phyloP scores from a whole-genome alignment of 2,888 invertebrate species.

The Synanthedon formicaeformis region DNA sequence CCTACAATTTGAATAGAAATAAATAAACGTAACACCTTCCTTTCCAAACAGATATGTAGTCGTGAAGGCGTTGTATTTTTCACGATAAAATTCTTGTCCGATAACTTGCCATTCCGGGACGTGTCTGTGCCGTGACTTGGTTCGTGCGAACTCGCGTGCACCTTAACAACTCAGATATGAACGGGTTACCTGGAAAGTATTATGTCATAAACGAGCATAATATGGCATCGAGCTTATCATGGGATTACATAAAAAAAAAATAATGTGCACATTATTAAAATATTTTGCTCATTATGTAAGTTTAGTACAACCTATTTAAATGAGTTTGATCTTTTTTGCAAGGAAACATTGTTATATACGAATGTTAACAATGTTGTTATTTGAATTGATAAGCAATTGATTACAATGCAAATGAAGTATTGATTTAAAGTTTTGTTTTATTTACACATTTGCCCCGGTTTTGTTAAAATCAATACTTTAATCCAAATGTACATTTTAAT shows the following conservation, averaged over 20 bases:
- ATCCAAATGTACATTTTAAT: too few relatives aligned
- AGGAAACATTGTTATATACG: too few relatives aligned
- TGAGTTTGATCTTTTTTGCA: too few relatives aligned
- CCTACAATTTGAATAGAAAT: neutral
- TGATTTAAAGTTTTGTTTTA: too few relatives aligned
- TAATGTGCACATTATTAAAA: neutral
- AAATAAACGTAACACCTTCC: neutral
- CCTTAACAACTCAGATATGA: slow-evolving; percentile 22
- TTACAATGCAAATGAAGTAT: too few relatives aligned
- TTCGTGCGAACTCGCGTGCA: slow-evolving; percentile 19
- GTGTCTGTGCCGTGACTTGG: slow-evolving; percentile 7
- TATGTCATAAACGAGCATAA: slow-evolving; percentile 19
- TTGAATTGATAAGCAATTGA: too few relatives aligned
- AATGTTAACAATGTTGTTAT: too few relatives aligned
- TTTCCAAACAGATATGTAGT: neutral
- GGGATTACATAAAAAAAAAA: neutral
- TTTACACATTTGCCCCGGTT: too few relatives aligned
- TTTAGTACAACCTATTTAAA: neutral
- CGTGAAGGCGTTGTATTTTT: neutral
- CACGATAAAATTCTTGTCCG: neutral
- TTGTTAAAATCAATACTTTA: too few relatives aligned
- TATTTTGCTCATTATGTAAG: neutral
- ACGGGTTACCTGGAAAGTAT: slow-evolving; percentile 27
- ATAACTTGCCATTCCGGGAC: neutral
- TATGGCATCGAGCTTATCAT: slow-evolving; percentile 6